These are phyloP conservation scores for Apaloderma vittatum DNA, from an alignment of 2,113 vertebrate species.

Conservation along the genomic window DNA sequence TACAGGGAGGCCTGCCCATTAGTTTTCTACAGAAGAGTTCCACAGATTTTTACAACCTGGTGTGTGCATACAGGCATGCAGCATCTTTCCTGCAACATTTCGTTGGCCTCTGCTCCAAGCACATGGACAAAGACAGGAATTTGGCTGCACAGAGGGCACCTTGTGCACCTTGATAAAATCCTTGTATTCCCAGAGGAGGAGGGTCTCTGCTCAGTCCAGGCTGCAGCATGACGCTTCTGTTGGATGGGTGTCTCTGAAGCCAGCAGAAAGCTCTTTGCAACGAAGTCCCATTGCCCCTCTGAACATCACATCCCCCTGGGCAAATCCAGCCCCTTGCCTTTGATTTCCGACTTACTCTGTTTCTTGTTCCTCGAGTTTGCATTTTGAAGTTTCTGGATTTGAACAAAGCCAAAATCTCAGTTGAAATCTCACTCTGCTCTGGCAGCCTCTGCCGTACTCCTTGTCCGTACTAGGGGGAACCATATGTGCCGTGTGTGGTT, in stretches of 20 bases:
- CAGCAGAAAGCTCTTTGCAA: neutral
- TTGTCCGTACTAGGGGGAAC: neutral
- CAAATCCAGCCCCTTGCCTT: neutral
- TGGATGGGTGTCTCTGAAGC: neutral
- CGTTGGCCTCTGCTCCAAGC: neutral
- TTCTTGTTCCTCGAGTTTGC: neutral
- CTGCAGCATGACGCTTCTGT: fast-evolving
- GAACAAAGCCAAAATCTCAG: conserved; percentile 10
- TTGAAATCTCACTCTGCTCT: neutral
- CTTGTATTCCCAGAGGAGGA: neutral
- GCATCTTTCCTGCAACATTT: neutral
- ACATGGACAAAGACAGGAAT: neutral
- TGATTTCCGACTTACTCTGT: neutral
- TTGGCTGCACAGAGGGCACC: neutral
- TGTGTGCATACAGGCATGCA: neutral
- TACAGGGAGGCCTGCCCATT: conserved; percentile 33
- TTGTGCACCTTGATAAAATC: neutral
- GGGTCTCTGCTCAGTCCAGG: neutral
- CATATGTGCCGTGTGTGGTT: neutral
- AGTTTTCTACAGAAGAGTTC: conserved; percentile 43
- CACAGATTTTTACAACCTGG: conserved; percentile 45
- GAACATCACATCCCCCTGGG: neutral
- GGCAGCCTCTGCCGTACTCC: neutral
- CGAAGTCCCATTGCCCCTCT: neutral
- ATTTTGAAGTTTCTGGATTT: neutral